Evolutionary conservation across 2,113 vertebrate species (phyloP), one percentile per base, ranked within the genome.

Genomic region (Oriolus oriolus): DNA sequence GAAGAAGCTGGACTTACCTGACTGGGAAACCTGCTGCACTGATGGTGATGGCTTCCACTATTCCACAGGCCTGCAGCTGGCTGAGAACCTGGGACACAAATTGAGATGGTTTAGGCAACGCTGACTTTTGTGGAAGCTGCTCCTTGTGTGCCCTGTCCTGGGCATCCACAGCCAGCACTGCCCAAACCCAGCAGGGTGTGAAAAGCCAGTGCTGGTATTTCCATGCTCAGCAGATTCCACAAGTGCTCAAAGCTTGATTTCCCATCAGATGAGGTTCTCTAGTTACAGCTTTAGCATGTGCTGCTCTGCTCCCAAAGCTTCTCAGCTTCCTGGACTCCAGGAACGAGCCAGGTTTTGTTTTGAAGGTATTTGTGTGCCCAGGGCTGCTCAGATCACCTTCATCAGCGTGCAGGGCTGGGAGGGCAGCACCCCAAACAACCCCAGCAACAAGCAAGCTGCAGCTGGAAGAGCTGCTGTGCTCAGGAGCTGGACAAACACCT

Each of bases 1-100:
- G 30, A 31, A 28, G 52, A 56, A 49, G 14, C 68, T 7, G 6
- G 65, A 75, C 97, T 97, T 93, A 99, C 99, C 99, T 98, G 84
- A 99, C 96, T n/a, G 99, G 99, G 96, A 99, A 99, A 39, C 99
- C 99, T 5, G 99, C 99, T 53, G 99, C 99, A 68, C 99, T 99
- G 86, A 99, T 99, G 89, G 98, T 98, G 95, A 99, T 98, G 20
- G 99, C 99, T 97, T 99, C 99, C 19, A 99, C 99, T 42, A 99
- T 99, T 79, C 99, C 99, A 91, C 99, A 99, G 2, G 99, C 99
- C 96, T 99, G 98, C 42, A 99, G 96, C 97, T 99, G 99, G 94
- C 96, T 97, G 91, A 99, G 98, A 59, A 99, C 99, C 99, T 99
- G 96, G 30, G 89, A 70, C 49, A 79, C 39, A 92, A 65, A 57